These are phyloP conservation scores for Buphagus erythrorhynchus DNA, from an alignment of 2,797 vertebrate genomes.

Conservation along the genomic window DNA sequence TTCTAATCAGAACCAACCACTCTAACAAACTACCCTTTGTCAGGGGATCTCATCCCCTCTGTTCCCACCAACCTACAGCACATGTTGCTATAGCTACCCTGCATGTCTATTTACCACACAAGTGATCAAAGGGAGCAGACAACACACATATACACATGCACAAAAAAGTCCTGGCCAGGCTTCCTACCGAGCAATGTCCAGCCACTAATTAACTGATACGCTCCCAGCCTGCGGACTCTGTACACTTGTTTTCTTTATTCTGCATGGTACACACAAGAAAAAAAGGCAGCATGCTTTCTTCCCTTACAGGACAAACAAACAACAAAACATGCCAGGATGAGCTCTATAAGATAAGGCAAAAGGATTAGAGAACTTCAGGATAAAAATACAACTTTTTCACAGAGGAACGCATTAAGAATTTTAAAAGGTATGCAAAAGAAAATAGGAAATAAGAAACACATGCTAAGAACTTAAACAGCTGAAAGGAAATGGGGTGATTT, in stretches of 20 bases:
- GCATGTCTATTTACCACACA: constrained; percentile 85
- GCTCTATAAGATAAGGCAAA: not conserved
- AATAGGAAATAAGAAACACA: constrained; percentile 50
- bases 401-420: constrained; percentile 16
- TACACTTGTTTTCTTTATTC: constrained; percentile 31
- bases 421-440: constrained; percentile 39
- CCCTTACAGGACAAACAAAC: not conserved
- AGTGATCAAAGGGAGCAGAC: constrained; percentile 85
- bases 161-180: constrained; percentile 74
- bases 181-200: constrained; percentile 78
- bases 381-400: not conserved
- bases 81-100: constrained; percentile 85
- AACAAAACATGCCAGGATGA: not conserved
- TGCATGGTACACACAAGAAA: not conserved
- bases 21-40: constrained; percentile 84
- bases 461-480: constrained; percentile 51
- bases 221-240: constrained; percentile 34
- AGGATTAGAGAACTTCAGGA: not conserved
- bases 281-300: not conserved
- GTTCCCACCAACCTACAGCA: constrained; percentile 77
- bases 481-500: constrained; percentile 24
- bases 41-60: constrained; percentile 57
- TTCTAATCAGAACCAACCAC: constrained; percentile 78
- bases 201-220: constrained; percentile 86
- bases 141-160: constrained; percentile 65